These are phyloP conservation scores for Pseudonaja textilis DNA, from an alignment of 2,113 vertebrate genomes.

Conservation along the genomic window DNA sequence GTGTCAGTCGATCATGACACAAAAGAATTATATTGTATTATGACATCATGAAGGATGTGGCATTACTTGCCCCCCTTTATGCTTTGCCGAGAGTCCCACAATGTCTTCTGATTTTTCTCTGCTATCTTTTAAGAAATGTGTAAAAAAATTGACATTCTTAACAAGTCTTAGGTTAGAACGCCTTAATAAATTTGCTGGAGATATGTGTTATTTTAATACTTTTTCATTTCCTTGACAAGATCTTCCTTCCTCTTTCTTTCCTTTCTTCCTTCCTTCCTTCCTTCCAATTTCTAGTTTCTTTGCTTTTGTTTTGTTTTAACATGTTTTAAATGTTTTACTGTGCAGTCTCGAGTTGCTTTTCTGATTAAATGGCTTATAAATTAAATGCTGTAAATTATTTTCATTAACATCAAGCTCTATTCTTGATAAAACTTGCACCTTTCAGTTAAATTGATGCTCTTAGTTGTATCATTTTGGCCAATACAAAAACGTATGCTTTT, in stretches of 20 bases:
- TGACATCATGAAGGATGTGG: background rate
- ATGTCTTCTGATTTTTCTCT: background rate
- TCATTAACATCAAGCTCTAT: background rate
- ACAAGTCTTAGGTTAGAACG: background rate
- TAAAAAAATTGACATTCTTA: background rate
- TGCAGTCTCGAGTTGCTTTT: background rate
- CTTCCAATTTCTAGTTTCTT: background rate
- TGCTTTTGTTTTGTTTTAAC: background rate
- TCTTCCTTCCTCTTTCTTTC: background rate
- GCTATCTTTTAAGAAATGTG: background rate
- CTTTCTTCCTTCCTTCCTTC: background rate
- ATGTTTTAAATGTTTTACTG: background rate
- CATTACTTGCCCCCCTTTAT: background rate
- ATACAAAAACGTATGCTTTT: background rate
- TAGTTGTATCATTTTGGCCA: background rate
- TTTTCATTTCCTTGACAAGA: background rate
- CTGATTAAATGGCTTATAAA: background rate
- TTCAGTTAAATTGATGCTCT: background rate
- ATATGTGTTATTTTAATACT: background rate
- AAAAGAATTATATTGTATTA: background rate
- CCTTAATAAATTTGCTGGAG: background rate
- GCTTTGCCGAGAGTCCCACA: background rate
- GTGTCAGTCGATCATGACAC: background rate
- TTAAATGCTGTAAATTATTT: background rate
- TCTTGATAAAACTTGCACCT: background rate